These are phyloP conservation scores for Drosophila micromelanica DNA, from an alignment of 1,140 invertebrate species.

Conservation along the genomic window DNA sequence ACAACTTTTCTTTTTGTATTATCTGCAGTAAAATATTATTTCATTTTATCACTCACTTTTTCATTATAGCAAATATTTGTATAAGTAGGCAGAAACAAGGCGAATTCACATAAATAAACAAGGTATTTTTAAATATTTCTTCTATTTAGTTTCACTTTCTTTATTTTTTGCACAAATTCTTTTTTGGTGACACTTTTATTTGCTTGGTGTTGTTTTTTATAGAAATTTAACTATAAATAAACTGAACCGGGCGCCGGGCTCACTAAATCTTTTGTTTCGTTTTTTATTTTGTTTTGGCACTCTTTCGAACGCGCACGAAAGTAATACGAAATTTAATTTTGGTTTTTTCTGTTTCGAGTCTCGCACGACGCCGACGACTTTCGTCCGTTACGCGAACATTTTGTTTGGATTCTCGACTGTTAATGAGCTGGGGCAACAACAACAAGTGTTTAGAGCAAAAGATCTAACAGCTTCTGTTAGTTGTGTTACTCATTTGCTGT, in stretches of 20 bases:
- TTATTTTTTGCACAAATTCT: conserved; percentile 35
- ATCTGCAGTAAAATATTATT: conserved; percentile 14
- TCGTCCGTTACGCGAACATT: conserved; percentile 70
- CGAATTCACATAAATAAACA: conserved; percentile 12
- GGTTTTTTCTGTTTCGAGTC: conserved; percentile 19
- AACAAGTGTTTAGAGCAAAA: conserved; percentile 49
- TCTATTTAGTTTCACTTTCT: conserved; percentile 35
- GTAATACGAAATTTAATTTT: conserved; percentile 47
- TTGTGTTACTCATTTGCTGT: conserved; percentile 1
- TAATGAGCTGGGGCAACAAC: conserved; percentile 37
- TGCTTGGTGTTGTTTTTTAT: conserved; percentile 18
- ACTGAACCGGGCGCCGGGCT: conserved; percentile 36
- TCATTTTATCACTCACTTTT: conserved; percentile 31
- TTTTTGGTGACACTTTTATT: conserved; percentile 14
- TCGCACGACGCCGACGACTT: conserved; percentile 52
- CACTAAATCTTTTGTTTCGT: conserved; percentile 25
- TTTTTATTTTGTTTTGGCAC: conserved; percentile 56
- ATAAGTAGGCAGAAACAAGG: background rate
- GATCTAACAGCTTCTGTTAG: background rate
- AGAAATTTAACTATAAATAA: conserved; percentile 46
- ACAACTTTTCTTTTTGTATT: conserved; percentile 1
- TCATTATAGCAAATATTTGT: background rate
- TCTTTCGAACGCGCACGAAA: conserved; percentile 32
- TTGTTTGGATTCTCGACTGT: conserved; percentile 66
- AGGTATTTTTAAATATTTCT: conserved; percentile 49